Conservation (phyloP, 2,113 vertebrate genomes). For the Mobula hypostoma region DNA sequence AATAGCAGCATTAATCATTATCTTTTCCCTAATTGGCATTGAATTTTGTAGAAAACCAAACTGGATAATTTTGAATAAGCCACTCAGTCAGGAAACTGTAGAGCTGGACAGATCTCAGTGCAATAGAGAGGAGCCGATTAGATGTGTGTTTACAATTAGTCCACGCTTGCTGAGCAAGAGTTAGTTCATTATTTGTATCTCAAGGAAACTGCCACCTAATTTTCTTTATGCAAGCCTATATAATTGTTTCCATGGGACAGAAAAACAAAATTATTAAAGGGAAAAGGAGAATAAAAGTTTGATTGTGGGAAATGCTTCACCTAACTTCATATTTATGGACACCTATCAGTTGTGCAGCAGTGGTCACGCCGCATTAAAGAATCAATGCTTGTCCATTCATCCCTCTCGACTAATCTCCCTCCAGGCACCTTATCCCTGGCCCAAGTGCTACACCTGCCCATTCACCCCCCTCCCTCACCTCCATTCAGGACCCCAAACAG, state of each 20-base stretch:
- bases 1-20: conserved; percentile 3
- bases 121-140: not conserved
- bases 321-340: not conserved
- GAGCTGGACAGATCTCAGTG: not conserved
- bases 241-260: not conserved
- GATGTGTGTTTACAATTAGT: not conserved
- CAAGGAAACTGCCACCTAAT: not conserved
- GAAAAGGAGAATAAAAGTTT: not conserved
- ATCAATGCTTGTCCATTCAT: not conserved
- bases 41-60: not conserved
- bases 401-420: too few relatives aligned
- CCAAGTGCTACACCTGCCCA: too few relatives aligned
- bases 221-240: not conserved
- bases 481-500: too few relatives aligned
- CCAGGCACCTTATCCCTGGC: too few relatives aligned
- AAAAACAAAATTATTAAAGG: not conserved
- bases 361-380: not conserved
- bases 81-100: not conserved
- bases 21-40: not conserved
- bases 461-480: too few relatives aligned
- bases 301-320: not conserved
- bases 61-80: conserved; percentile 13
- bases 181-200: not conserved
- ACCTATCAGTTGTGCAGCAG: not conserved
- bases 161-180: not conserved